Evolutionary conservation across 1,140 invertebrate species (phyloP).

Genomic region (Latrodectus geometricus): DNA sequence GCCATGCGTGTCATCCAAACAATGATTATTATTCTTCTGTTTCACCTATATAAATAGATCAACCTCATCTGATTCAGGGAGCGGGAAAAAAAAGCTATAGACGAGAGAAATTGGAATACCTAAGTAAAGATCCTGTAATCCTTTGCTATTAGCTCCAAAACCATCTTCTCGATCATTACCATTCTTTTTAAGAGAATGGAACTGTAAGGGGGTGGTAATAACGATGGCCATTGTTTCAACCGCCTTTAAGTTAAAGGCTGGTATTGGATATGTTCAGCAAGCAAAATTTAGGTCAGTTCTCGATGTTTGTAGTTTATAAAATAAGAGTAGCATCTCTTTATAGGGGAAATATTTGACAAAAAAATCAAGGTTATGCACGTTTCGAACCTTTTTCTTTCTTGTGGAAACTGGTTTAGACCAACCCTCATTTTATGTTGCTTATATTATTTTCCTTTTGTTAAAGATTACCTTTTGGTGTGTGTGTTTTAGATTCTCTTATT

Average conservation of each 20-base stretch:
- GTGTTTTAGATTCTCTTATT: neutral
- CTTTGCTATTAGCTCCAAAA: slow-evolving; percentile 45
- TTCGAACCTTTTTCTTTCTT: slow-evolving; percentile 6
- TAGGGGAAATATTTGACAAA: slow-evolving; percentile 14
- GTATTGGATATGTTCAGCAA: neutral
- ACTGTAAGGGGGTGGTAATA: slow-evolving; percentile 16
- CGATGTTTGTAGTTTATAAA: slow-evolving; percentile 38
- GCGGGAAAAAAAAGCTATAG: neutral
- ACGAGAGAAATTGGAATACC: slow-evolving; percentile 22
- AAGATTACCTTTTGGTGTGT: neutral
- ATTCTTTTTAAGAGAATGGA: slow-evolving; percentile 35
- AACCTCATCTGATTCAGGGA: slow-evolving; percentile 29
- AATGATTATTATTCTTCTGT: slow-evolving; percentile 53
- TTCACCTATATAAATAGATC: slow-evolving; percentile 59
- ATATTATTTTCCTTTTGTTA: neutral
- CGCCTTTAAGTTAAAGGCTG: slow-evolving; percentile 19
- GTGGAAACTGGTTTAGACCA: slow-evolving; percentile 51
- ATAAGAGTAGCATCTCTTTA: slow-evolving; percentile 19
- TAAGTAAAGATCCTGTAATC: slow-evolving; percentile 56
- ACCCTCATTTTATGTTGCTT: slow-evolving; percentile 17
- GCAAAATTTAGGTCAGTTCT: slow-evolving; percentile 30
- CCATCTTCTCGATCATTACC: slow-evolving; percentile 48
- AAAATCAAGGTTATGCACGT: slow-evolving; percentile 52
- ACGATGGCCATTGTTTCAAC: slow-evolving; percentile 52
- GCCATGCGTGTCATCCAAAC: slow-evolving; percentile 41